Evolutionary conservation across 2,888 invertebrate genomes (phyloP).

Genomic region (Steromphala cineraria): DNA sequence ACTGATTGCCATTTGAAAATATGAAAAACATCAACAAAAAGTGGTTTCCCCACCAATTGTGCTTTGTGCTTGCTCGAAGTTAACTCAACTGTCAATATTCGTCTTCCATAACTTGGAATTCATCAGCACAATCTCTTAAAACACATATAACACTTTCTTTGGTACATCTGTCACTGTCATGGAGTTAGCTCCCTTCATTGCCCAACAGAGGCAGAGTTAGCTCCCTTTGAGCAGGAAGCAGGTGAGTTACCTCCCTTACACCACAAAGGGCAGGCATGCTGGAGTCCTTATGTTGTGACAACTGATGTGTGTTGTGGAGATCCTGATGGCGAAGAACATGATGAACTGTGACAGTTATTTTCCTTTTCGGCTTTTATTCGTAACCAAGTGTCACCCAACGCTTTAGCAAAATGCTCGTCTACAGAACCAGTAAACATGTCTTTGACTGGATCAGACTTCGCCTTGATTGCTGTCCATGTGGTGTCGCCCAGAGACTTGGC

Average conservation of each 20-base stretch:
- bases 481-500: slow-evolving; percentile 87
- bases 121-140: too few species aligned
- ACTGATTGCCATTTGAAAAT: background rate
- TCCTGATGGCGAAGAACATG: slow-evolving; percentile 21
- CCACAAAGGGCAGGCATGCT: background rate
- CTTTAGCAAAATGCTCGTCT: slow-evolving; percentile 94
- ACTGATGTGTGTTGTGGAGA: slow-evolving; percentile 14
- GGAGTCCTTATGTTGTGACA: background rate
- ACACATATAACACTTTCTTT: too few species aligned
- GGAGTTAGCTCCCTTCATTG: background rate
- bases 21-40: background rate
- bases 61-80: too few species aligned
- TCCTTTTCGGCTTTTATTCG: slow-evolving; percentile 69
- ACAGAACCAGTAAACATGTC: slow-evolving; percentile 77
- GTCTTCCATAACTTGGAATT: too few species aligned
- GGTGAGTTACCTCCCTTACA: background rate
- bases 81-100: too few species aligned
- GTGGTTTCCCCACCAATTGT: too few species aligned
- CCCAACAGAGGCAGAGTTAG: background rate
- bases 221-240: background rate
- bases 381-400: slow-evolving; percentile 86
- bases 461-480: slow-evolving; percentile 81
- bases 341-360: slow-evolving; percentile 21
- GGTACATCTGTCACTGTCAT: background rate
- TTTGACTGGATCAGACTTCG: slow-evolving; percentile 55